phyloP scores from a whole-genome alignment of 1,140 invertebrate species.

The Delia radicum region DNA sequence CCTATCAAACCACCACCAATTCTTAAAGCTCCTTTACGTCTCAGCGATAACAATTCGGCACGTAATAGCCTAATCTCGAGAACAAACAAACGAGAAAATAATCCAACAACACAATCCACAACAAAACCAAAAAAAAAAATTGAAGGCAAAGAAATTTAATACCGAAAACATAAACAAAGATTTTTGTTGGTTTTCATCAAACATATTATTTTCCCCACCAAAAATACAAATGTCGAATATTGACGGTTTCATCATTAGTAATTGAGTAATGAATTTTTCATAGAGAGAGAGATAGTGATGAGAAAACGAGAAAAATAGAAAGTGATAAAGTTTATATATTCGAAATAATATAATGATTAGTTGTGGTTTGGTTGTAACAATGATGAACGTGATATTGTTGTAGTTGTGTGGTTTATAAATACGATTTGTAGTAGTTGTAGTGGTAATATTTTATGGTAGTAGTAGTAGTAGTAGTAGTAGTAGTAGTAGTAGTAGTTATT shows the following conservation, averaged over 20 bases:
- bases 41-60: constrained; percentile 63
- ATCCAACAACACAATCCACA: neutral
- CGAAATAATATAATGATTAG: neutral
- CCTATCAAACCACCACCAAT: constrained; percentile 37
- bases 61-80: constrained; percentile 62
- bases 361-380: neutral
- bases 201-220: too few relatives aligned
- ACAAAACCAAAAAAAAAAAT: too few relatives aligned
- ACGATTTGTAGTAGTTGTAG: too few relatives aligned
- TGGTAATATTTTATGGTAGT: neutral
- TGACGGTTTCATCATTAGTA: neutral
- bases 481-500: neutral
- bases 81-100: neutral
- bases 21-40: constrained; percentile 63
- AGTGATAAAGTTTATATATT: too few relatives aligned
- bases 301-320: neutral
- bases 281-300: neutral
- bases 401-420: too few relatives aligned
- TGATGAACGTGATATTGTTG: neutral
- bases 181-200: neutral
- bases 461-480: neutral
- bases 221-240: too few relatives aligned
- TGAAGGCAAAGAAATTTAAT: too few relatives aligned
- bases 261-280: neutral
- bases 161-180: neutral